These are phyloP conservation scores for Smittia aterrima DNA, from an alignment of 2,888 invertebrate genomes.

Conservation along the genomic window DNA sequence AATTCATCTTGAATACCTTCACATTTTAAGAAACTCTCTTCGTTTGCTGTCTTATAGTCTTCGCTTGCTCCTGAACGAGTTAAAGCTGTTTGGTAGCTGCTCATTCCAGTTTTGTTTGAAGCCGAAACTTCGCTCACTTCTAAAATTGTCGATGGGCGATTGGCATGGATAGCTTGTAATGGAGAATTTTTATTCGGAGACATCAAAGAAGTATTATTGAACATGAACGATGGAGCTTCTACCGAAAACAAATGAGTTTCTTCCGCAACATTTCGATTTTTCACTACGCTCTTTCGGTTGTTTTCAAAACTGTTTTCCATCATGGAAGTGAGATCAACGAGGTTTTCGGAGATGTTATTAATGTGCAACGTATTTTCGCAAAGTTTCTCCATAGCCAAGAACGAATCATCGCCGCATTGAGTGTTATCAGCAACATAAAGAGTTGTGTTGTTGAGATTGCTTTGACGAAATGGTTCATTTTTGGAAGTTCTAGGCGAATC, in stretches of 20 bases:
- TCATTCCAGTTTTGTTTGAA: background rate
- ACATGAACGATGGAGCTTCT: slow-evolving; percentile 26
- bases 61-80: background rate
- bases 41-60: slow-evolving; percentile 31
- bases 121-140: background rate
- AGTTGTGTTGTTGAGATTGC: background rate
- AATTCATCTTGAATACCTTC: background rate
- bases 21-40: background rate
- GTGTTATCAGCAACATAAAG: background rate
- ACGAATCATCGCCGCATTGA: slow-evolving; percentile 19
- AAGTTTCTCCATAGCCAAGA: slow-evolving; percentile 23
- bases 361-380: slow-evolving; percentile 17
- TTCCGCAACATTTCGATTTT: background rate
- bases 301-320: background rate
- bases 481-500: background rate
- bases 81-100: slow-evolving; percentile 1
- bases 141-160: slow-evolving; percentile 21
- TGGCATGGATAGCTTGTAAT: background rate
- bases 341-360: slow-evolving; percentile 1
- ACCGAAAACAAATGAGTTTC: background rate
- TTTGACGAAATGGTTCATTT: background rate
- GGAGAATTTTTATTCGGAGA: background rate
- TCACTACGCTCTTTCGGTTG: background rate
- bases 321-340: slow-evolving; percentile 7
- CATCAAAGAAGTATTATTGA: background rate